Evolutionary conservation across 2,888 invertebrate species (phyloP).

Genomic region (Tipula lateralis): DNA sequence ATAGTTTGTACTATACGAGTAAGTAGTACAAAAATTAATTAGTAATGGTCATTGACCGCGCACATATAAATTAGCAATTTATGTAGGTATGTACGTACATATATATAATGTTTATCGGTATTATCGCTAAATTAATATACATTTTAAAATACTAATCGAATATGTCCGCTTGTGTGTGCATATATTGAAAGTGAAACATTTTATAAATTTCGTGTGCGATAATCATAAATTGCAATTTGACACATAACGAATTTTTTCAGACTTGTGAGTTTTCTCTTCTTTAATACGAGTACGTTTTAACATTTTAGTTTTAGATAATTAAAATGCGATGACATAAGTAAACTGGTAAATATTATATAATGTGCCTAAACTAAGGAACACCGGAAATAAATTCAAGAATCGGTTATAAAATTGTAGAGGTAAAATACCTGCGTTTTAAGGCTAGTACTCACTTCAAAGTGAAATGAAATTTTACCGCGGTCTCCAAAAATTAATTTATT

Average conservation of each 20-base stretch:
- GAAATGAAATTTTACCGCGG: too few species aligned
- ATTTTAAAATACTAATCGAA: neutral
- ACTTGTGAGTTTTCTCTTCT: neutral
- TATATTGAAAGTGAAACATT: neutral
- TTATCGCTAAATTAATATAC: neutral
- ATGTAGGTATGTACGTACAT: neutral
- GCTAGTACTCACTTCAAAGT: too few species aligned
- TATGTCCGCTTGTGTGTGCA: neutral
- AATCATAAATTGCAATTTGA: neutral
- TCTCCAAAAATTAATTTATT: too few species aligned
- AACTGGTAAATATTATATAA: too few species aligned
- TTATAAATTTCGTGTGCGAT: neutral
- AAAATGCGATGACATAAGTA: too few species aligned
- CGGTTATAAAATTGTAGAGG: too few species aligned
- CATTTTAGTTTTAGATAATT: neutral
- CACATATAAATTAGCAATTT: neutral
- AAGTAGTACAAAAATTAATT: neutral
- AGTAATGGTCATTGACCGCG: neutral
- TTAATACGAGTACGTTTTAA: neutral
- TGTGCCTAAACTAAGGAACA: too few species aligned
- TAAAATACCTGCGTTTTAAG: too few species aligned
- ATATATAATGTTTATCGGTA: too few species aligned
- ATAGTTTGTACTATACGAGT: neutral
- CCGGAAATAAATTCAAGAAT: too few species aligned
- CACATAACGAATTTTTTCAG: neutral